These are phyloP conservation scores for Siderastrea radians DNA, from an alignment of 92 coral and sea anemone species.

Conservation along the genomic window DNA sequence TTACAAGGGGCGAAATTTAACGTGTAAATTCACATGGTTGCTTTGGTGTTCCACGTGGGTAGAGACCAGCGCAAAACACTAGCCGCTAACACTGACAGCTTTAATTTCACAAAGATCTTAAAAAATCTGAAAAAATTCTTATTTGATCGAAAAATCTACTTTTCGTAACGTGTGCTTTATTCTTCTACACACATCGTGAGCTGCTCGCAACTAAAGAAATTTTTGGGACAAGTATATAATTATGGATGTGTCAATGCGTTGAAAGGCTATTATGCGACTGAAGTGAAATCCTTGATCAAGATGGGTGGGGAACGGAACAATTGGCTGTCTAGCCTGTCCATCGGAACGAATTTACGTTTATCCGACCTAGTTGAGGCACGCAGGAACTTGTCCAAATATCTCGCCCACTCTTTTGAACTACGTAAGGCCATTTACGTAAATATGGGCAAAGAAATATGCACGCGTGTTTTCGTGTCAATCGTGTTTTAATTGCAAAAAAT, in stretches of 20 bases:
- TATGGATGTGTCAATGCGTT: constrained; percentile 1
- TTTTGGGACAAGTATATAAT: not conserved
- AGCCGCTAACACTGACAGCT: constrained; percentile 1
- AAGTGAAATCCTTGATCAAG: not conserved
- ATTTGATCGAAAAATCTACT: not conserved
- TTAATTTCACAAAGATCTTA: not conserved
- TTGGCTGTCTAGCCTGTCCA: not conserved
- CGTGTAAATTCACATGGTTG: constrained; percentile 97
- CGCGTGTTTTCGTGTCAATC: not conserved
- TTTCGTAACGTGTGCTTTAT: not conserved
- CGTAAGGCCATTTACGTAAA: not conserved
- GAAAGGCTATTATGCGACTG: not conserved
- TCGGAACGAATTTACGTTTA: constrained; percentile 10
- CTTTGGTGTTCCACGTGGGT: constrained; percentile 96
- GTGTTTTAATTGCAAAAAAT: not conserved
- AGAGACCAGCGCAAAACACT: constrained; percentile 24
- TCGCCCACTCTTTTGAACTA: constrained; percentile 24
- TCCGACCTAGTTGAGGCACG: constrained; percentile 37
- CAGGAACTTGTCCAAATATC: constrained; percentile 8
- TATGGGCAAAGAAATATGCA: not conserved
- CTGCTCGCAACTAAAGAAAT: not conserved
- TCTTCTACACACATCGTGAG: not conserved
- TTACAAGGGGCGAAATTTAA: constrained; percentile 63
- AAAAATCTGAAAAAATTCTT: not conserved
- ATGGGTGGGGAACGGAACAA: constrained; percentile 19